A percentile compares a stretch with the other conserved stretches of the same genome.
Evolutionary conservation across 2,888 invertebrate species (phyloP).

Genomic region (Eristalinus aeneus): DNA sequence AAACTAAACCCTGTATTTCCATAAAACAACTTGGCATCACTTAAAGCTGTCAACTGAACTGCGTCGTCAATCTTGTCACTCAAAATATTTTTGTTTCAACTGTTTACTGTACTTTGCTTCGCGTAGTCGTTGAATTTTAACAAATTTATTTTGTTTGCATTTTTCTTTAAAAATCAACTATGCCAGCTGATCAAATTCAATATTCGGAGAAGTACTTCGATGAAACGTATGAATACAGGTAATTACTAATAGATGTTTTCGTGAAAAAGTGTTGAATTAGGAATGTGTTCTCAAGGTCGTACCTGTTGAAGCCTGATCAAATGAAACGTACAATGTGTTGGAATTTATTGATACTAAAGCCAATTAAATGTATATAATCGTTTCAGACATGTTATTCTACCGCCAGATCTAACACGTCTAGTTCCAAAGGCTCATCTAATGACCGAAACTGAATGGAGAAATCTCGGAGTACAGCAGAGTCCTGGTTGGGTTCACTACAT

Average conservation of each 20-base stretch:
- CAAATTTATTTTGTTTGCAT: not conserved
- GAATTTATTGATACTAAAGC: not conserved
- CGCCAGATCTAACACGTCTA: conserved; percentile 90
- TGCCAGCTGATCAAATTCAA: conserved; percentile 92
- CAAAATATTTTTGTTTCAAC: conserved; percentile 30
- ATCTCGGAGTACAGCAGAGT: conserved; percentile 96
- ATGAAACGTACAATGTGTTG: not conserved
- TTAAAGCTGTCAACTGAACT: conserved; percentile 4
- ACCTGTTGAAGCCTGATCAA: conserved; percentile 29
- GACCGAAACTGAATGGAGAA: conserved; percentile 97
- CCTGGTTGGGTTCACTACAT: conserved; percentile 87
- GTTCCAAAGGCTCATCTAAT: conserved; percentile 95
- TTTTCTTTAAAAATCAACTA: conserved; percentile 73
- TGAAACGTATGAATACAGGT: conserved; percentile 94
- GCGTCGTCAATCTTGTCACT: conserved; percentile 31
- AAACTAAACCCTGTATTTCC: not conserved
- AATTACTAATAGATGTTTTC: conserved; percentile 66
- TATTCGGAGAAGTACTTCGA: conserved; percentile 96
- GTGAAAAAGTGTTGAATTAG: not conserved
- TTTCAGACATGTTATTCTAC: conserved; percentile 93
- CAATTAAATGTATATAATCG: conserved; percentile 18
- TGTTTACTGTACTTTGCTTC: conserved; percentile 55
- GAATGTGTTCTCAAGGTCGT: not conserved
- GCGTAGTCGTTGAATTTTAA: conserved; percentile 1
- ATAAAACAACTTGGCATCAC: conserved; percentile 23